Base-by-base conservation (phyloP, 2,888 invertebrate genomes). In the Hedychridium roseum region DNA sequence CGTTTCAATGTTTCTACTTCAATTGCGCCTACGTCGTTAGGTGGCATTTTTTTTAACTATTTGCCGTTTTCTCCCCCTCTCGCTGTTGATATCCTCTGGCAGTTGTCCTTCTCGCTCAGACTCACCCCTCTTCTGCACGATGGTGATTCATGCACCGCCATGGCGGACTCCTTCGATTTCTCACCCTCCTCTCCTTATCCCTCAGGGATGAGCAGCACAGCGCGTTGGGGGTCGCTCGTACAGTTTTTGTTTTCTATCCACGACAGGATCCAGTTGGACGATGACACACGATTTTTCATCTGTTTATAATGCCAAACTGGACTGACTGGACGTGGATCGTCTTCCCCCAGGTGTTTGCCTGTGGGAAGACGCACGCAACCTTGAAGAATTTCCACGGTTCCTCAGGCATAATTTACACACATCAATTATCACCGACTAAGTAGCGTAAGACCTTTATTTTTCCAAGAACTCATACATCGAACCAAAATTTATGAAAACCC, bases 121-220 rank as follows among this genome's bases (percentile, higher is more conserved):
- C 20, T 20, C 18, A 51, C 43, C 48, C 52, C 47, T 50, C 50
- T 57, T 53, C 48, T 32, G 23, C 2, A 21, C 15, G 14, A 12
- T 30, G 41, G 46, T 50, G 54, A 64, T 50, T 60, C 56, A 60
- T 48, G 54, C 46, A 37, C 40, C 49, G 44, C 44, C 60, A 62
- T 60, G 54, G 56, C 56, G 47, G 50, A 46, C 34, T 43, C 43
- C 52, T 56, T 56, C 48, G 39, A 50, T 20, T 17, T 37, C 41
- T 37, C 37, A 28, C 16, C 40, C 17, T 20, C 26, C 18, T 16
- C 28, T 31, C 36, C 21, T 44, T 6, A 14, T 32, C 14, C 32
- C 32, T 32, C 32, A 15, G 5, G 4, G 15, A 11, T 16, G 32
- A 7, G 32, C 16, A 16, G 9, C 16, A 14, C 32, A 14, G 3